A percentile compares a stretch with the other conserved stretches of the same genome.
Evolutionary conservation across 1,140 invertebrate genomes (phyloP).

Genomic region (Spodoptera litura): DNA sequence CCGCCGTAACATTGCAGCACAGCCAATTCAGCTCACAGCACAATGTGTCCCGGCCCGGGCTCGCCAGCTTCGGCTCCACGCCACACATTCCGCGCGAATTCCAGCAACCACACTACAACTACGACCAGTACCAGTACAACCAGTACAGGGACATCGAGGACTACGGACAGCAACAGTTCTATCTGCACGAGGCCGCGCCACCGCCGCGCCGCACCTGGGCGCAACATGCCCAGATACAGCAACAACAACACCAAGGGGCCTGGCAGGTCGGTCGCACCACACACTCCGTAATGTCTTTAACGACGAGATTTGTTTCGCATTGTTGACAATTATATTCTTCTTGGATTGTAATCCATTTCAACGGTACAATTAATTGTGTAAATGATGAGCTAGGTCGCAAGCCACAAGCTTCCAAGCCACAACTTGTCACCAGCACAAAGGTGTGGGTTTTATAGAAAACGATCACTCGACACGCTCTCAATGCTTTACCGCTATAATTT

Average conservation of each 20-base stretch:
- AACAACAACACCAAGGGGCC: constrained; percentile 76
- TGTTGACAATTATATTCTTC: too few species aligned
- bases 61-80: constrained; percentile 86
- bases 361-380: not conserved
- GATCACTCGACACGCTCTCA: too few species aligned
- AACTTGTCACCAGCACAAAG: constrained; percentile 24
- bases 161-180: constrained; percentile 87
- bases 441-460: constrained; percentile 16
- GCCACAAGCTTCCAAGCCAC: constrained; percentile 25
- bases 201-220: constrained; percentile 90
- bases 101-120: constrained; percentile 68
- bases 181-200: constrained; percentile 89
- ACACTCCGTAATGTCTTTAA: too few species aligned
- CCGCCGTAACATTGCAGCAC: constrained; percentile 76
- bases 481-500: too few species aligned
- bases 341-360: too few species aligned
- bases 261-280: constrained; percentile 77
- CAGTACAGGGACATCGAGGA: constrained; percentile 82
- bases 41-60: constrained; percentile 80
- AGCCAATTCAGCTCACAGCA: constrained; percentile 88
- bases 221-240: constrained; percentile 87
- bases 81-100: constrained; percentile 85
- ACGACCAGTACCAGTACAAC: constrained; percentile 61
- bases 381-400: constrained; percentile 16
- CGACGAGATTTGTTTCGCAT: too few species aligned